These are phyloP conservation scores for Papilio gigon DNA, from an alignment of 2,888 invertebrate species.

Conservation along the genomic window DNA sequence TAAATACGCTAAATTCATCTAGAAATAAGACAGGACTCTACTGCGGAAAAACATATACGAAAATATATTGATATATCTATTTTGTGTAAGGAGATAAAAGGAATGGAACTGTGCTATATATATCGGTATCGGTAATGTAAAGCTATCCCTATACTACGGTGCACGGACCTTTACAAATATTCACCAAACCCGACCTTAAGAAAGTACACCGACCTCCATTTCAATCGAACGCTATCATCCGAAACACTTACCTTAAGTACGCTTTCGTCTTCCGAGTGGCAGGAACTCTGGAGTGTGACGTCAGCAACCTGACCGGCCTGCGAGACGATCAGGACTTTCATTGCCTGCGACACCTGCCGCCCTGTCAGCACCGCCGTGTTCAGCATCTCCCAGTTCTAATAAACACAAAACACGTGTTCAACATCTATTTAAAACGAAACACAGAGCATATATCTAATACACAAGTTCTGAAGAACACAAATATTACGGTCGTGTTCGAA, in stretches of 20 bases:
- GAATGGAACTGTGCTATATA: too few relatives aligned
- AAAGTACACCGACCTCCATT: slow-evolving; percentile 32
- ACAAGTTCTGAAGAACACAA: not conserved
- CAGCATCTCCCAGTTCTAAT: slow-evolving; percentile 96
- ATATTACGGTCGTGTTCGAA: not conserved
- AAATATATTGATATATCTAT: not conserved
- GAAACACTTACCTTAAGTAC: slow-evolving; percentile 91
- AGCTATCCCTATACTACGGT: too few relatives aligned
- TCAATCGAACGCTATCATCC: slow-evolving; percentile 23
- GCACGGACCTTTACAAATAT: not conserved
- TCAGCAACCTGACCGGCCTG: slow-evolving; percentile 97
- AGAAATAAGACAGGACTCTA: not conserved
- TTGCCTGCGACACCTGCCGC: slow-evolving; percentile 95
- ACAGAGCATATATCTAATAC: too few relatives aligned
- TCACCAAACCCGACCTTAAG: not conserved
- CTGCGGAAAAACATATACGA: not conserved
- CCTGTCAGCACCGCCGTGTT: slow-evolving; percentile 98
- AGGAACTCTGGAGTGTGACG: slow-evolving; percentile 96
- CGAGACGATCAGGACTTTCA: slow-evolving; percentile 97
- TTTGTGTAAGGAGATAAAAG: too few relatives aligned
- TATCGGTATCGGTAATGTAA: too few relatives aligned
- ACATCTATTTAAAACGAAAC: too few relatives aligned
- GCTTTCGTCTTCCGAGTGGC: slow-evolving; percentile 97
- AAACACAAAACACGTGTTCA: slow-evolving; percentile 45
- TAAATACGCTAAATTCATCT: not conserved